phyloP scores from a whole-genome alignment of 1,140 invertebrate species.

The Drosophila cardini region DNA sequence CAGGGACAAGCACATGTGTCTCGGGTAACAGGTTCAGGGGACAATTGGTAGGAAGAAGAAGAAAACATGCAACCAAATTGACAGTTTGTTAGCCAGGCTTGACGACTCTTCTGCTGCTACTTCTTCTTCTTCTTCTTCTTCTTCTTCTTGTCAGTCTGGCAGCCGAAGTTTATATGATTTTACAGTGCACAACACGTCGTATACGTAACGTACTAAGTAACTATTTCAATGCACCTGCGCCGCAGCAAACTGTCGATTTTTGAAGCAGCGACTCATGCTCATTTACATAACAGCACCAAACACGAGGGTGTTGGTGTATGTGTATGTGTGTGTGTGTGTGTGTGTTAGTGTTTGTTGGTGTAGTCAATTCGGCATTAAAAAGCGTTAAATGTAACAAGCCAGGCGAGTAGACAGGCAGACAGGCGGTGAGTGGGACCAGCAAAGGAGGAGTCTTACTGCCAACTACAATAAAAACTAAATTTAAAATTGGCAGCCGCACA shows the following conservation, averaged over 20 bases:
- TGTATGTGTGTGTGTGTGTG: conserved; percentile 18
- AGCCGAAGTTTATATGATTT: conserved; percentile 25
- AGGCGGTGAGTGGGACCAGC: not conserved
- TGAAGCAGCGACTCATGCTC: conserved; percentile 54
- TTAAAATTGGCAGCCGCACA: conserved; percentile 63
- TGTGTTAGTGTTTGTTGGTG: conserved; percentile 38
- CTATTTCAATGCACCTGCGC: conserved; percentile 76
- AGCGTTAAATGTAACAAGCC: conserved; percentile 73
- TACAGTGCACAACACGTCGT: conserved; percentile 46
- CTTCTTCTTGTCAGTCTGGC: too few relatives aligned
- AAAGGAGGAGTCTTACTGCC: conserved; percentile 36
- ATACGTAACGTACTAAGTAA: conserved; percentile 61
- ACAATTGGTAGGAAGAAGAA: conserved; percentile 35
- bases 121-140: too few relatives aligned
- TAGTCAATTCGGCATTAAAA: conserved; percentile 76
- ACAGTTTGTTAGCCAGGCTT: conserved; percentile 69
- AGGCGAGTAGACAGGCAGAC: conserved; percentile 19
- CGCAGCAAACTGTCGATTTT: conserved; percentile 59
- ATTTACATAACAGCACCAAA: conserved; percentile 78
- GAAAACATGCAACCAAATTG: conserved; percentile 67
- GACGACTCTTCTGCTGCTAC: conserved; percentile 17
- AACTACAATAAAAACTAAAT: conserved; percentile 68
- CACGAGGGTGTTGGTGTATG: conserved; percentile 17
- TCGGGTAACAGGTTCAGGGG: not conserved
- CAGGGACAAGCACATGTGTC: not conserved